Evolutionary conservation across 2,113 vertebrate species (phyloP).

Genomic region (Actenoides hombroni): DNA sequence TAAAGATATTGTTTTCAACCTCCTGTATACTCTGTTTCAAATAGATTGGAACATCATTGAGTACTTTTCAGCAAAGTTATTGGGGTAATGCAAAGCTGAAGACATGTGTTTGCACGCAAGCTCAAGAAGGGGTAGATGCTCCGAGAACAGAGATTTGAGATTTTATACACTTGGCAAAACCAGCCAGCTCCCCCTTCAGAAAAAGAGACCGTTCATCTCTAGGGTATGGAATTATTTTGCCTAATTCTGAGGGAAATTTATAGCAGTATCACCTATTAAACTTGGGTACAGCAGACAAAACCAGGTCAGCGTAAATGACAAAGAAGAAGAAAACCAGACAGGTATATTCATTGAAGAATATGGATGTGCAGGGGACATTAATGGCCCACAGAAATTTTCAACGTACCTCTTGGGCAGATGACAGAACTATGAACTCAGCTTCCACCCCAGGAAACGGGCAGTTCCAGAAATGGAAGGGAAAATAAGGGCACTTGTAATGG

Average conservation of each 20-base stretch:
- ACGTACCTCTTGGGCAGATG: neutral
- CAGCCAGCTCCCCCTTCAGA: neutral
- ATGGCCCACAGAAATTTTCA: neutral
- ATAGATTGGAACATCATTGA: fast-evolving
- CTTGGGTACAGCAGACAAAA: neutral
- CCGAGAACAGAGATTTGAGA: neutral
- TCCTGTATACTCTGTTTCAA: neutral
- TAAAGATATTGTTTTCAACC: neutral
- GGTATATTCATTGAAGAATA: neutral
- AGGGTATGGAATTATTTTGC: neutral
- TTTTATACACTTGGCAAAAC: neutral
- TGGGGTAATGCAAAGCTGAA: neutral
- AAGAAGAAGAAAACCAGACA: neutral
- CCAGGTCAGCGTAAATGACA: neutral
- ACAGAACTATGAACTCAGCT: neutral
- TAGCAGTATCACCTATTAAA: neutral
- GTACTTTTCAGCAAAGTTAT: neutral
- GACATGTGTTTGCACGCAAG: neutral
- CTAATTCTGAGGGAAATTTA: neutral
- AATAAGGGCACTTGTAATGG: neutral
- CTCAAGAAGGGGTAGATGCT: neutral
- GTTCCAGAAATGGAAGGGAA: neutral
- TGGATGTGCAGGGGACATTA: neutral
- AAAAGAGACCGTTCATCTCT: neutral
- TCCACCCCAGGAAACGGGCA: neutral